A percentile compares a stretch with the other conserved stretches of the same genome.
Conservation (phyloP, 2,113 vertebrate species). For the Eurystomus gularis region DNA sequence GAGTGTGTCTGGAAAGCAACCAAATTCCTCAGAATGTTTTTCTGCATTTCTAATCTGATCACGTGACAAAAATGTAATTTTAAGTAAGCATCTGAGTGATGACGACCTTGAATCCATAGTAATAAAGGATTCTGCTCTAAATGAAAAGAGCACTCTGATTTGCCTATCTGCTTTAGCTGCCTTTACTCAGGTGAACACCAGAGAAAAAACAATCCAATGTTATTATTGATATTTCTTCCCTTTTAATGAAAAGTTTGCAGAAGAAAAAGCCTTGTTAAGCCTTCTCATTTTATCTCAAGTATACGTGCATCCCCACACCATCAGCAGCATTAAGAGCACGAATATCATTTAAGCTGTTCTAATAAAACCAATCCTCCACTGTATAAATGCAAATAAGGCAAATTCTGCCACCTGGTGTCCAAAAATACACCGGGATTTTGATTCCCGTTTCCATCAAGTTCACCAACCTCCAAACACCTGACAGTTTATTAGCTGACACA, state of each 20-base stretch:
- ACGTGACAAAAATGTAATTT: not conserved
- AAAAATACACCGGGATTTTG: accelerated
- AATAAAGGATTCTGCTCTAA: not conserved
- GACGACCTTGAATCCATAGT: not conserved
- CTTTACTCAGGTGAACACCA: not conserved
- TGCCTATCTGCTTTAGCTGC: not conserved
- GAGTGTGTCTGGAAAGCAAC: not conserved
- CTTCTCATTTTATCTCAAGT: not conserved
- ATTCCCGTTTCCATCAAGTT: not conserved
- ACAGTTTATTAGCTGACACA: not conserved
- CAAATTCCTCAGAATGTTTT: not conserved
- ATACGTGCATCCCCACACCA: not conserved
- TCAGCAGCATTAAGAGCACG: not conserved
- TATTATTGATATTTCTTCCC: not conserved
- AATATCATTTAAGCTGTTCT: not conserved
- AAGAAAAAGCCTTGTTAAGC: not conserved
- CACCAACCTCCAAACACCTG: not conserved
- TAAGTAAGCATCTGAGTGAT: not conserved
- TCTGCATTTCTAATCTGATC: not conserved
- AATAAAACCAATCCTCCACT: not conserved
- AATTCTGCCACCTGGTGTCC: constrained; percentile 4
- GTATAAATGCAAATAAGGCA: not conserved
- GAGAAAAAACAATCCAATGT: too few species aligned
- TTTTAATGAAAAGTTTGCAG: not conserved
- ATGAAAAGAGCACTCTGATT: not conserved